These are phyloP conservation scores for Botrylloides violaceus DNA, from an alignment of 23 tunicate genomes.

Conservation along the genomic window DNA sequence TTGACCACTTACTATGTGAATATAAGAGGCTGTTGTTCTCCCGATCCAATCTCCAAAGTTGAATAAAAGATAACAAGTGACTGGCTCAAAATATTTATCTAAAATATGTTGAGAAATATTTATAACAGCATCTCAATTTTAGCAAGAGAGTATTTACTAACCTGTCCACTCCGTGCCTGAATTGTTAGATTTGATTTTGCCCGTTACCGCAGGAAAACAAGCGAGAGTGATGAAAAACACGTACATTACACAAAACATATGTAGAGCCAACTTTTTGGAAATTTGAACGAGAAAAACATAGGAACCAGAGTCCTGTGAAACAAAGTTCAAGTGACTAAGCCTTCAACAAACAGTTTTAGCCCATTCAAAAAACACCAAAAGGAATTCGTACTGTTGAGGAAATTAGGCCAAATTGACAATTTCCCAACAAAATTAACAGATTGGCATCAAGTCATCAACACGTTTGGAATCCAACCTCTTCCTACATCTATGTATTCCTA, in stretches of 20 bases:
- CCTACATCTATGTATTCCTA: no score
- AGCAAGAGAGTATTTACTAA: constrained; percentile 18
- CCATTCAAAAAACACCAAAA: no score
- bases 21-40: constrained; percentile 52
- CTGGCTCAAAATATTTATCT: constrained; percentile 86
- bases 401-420: no score
- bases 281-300: constrained; percentile 9
- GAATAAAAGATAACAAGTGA: constrained; percentile 66
- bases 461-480: no score
- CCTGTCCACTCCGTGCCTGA: constrained; percentile 31
- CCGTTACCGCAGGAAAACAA: constrained; percentile 79
- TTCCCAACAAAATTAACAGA: no score
- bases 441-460: no score
- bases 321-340: no score
- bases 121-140: no score
- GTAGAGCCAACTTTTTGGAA: constrained; percentile 40
- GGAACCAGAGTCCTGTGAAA: background rate
- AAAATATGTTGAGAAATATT: no score
- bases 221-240: constrained; percentile 73
- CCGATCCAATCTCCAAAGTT: constrained; percentile 79
- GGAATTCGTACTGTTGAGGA: no score
- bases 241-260: constrained; percentile 45
- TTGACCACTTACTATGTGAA: constrained; percentile 44
- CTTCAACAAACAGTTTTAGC: no score
- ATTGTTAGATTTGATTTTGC: constrained; percentile 40